Base-by-base conservation (phyloP, 1,140 invertebrate genomes). In the Drosophila insularis region DNA sequence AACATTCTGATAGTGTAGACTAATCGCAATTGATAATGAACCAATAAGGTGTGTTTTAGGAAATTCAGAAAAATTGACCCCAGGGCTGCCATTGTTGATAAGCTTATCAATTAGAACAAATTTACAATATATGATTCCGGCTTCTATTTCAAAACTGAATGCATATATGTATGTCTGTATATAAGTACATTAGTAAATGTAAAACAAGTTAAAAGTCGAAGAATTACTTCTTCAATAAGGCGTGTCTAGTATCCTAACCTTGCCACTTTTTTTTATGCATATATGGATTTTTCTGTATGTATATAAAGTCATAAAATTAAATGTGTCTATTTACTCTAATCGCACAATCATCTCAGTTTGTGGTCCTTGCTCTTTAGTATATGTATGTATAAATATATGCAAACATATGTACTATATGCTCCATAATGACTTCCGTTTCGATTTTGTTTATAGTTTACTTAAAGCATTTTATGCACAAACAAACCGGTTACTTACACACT, bases 401-500 rank as follows among this genome's bases (percentile, higher is more conserved):
- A 58, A 58, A 58, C 55, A 58, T 61, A 61, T 40, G 35, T 27
- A 27, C 27, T 27, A 27, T 27, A 27, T 27, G 27, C 59, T 21
- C 60, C 60, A 7, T 56, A 64, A 76, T 32, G 67, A 77, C 62
- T 70, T 76, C 61, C 73, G n/a, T 53, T 74, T 27, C 35, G 37
- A 14, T 31, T 27, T n/a, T 10, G 68, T 40, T 56, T 63, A 19
- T 27, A 35, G 54, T 43, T 54, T 10, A 10, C 19, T 14, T 31
- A 11, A 63, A 53, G 23, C 55, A 7, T 35, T 43, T 62, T 21
- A 8, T 19, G 23, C 8, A 58, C 46, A 63, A 17, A 65, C 13
- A 66, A 71, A 65, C 71, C 74, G 70, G 66, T 76, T 74, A 46
- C 50, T 78, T 74, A 39, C 56, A 60, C 46, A 68, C 43, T 54